A percentile compares a stretch with the other conserved stretches of the same genome.
These are phyloP conservation scores for Hypanus sabinus DNA, from an alignment of 2,113 vertebrate genomes.

Conservation along the genomic window DNA sequence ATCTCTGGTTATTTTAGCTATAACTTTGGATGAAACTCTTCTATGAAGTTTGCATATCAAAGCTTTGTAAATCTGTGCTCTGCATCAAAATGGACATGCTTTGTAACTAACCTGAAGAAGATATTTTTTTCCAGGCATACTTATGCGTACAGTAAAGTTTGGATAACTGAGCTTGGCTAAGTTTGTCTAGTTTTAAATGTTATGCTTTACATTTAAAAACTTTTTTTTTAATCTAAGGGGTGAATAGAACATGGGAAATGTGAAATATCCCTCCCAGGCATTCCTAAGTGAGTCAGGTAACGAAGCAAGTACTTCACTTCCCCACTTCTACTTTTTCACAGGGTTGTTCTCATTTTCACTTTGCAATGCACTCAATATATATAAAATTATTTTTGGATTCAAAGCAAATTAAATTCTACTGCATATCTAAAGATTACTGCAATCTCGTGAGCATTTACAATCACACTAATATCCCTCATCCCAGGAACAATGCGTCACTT, in stretches of 20 bases:
- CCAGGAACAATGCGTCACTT: too few species aligned
- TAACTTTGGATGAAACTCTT: background rate
- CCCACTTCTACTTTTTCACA: background rate
- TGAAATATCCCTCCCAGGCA: background rate
- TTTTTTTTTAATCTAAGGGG: background rate
- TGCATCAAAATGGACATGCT: background rate
- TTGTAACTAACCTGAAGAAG: background rate
- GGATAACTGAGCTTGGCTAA: background rate
- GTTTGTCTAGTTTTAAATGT: background rate
- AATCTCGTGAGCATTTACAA: too few species aligned
- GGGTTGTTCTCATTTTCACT: background rate
- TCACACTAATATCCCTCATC: too few species aligned
- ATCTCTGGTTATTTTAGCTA: background rate
- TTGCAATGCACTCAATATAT: background rate
- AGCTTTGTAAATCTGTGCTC: background rate
- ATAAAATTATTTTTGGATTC: background rate
- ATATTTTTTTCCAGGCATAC: background rate
- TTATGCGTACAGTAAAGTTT: background rate
- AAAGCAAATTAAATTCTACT: background rate
- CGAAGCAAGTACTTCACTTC: background rate
- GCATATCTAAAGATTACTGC: too few species aligned
- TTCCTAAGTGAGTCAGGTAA: background rate
- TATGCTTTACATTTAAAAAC: background rate
- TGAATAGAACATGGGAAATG: background rate
- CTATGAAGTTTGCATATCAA: background rate